phyloP scores from a whole-genome alignment of 2,888 invertebrate genomes.

The Thymelicus lineola region DNA sequence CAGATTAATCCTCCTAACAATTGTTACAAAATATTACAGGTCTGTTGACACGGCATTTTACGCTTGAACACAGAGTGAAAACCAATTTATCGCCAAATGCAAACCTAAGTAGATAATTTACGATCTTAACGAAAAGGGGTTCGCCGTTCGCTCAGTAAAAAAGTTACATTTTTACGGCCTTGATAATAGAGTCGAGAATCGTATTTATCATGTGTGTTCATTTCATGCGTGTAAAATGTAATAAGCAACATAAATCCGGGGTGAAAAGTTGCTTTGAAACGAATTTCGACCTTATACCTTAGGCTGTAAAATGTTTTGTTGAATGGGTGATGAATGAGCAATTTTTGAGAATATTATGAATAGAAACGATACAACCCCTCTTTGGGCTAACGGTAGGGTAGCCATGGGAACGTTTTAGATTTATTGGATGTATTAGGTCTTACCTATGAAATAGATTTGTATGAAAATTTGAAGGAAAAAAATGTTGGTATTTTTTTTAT shows the following conservation, averaged over 20 bases:
- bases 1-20: too few relatives aligned
- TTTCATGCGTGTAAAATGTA: constrained; percentile 80
- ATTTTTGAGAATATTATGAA: constrained; percentile 73
- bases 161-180: constrained; percentile 55
- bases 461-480: too few relatives aligned
- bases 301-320: constrained; percentile 54
- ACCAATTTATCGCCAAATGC: constrained; percentile 76
- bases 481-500: too few relatives aligned
- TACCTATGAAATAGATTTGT: too few relatives aligned
- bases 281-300: constrained; percentile 45
- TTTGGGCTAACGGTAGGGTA: constrained; percentile 50
- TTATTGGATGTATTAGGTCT: neutral
- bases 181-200: constrained; percentile 70
- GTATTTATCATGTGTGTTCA: constrained; percentile 67
- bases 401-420: neutral
- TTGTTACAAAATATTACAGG: constrained; percentile 42
- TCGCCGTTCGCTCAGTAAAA: constrained; percentile 31
- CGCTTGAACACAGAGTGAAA: constrained; percentile 61
- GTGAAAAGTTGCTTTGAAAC: constrained; percentile 50
- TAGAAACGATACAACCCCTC: constrained; percentile 67
- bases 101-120: constrained; percentile 80
- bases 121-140: constrained; percentile 70
- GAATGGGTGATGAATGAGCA: constrained; percentile 51
- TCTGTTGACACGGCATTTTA: constrained; percentile 68
- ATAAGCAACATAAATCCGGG: constrained; percentile 79